Conservation (phyloP, 2,888 invertebrate species). For the Himalopsyche anomala region DNA sequence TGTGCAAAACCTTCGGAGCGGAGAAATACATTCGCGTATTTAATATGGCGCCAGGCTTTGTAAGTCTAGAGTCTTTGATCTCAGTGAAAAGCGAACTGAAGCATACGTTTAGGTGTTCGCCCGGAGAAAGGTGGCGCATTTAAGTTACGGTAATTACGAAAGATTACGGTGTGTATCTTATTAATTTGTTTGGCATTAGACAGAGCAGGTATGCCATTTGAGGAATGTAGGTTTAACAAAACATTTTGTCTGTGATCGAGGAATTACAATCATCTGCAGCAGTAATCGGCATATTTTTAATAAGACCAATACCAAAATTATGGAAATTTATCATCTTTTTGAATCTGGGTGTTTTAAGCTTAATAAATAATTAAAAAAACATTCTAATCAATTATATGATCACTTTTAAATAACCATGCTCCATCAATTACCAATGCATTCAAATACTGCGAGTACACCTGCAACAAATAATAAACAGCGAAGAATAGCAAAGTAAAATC, state of each 20-base stretch:
- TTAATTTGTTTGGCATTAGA: conserved; percentile 52
- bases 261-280: neutral
- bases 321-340: too few species aligned
- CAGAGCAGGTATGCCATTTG: conserved; percentile 22
- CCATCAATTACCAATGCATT: too few species aligned
- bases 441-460: too few species aligned
- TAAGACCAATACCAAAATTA: too few species aligned
- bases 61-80: conserved; percentile 52
- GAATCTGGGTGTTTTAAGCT: too few species aligned
- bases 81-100: conserved; percentile 44
- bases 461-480: too few species aligned
- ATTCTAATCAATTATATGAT: too few species aligned
- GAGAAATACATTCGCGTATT: conserved; percentile 44
- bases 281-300: too few species aligned
- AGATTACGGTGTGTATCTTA: conserved; percentile 55
- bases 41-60: conserved; percentile 49
- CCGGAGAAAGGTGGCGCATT: conserved; percentile 49
- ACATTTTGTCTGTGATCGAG: conserved; percentile 5
- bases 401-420: too few species aligned
- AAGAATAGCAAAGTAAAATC: too few species aligned
- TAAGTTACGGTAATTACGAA: conserved; percentile 55
- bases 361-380: too few species aligned
- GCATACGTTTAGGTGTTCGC: conserved; percentile 42
- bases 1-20: conserved; percentile 12
- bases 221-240: conserved; percentile 31